Percentiles rank a stretch among this genome's conserved stretches.
These are phyloP conservation scores for Drosophila takahashii DNA, from an alignment of 1,140 invertebrate species.

Conservation along the genomic window DNA sequence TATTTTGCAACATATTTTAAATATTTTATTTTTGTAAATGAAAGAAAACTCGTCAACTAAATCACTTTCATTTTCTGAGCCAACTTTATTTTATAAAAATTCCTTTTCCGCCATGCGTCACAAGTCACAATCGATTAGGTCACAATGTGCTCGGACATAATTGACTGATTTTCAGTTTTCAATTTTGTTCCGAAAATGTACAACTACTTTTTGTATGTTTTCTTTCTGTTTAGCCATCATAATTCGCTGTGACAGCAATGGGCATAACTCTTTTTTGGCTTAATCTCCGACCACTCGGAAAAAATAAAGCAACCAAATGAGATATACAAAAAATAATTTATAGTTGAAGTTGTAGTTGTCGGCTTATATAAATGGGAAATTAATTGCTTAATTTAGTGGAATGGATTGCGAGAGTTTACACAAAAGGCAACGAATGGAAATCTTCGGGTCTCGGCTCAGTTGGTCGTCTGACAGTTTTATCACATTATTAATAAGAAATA, in stretches of 20 bases:
- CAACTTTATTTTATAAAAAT: slow-evolving; percentile 15
- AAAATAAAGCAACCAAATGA: slow-evolving; percentile 19
- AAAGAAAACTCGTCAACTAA: background rate
- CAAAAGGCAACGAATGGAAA: slow-evolving; percentile 44
- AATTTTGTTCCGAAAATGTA: slow-evolving; percentile 25
- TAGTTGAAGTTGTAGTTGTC: slow-evolving; percentile 72
- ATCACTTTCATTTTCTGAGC: slow-evolving; percentile 28
- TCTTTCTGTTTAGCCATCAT: slow-evolving; percentile 50
- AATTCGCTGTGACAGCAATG: slow-evolving; percentile 69
- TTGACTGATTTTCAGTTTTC: slow-evolving; percentile 41
- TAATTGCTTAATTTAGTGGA: slow-evolving; percentile 83
- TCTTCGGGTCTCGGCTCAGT: slow-evolving; percentile 40
- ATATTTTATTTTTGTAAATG: no score
- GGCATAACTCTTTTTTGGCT: slow-evolving; percentile 60
- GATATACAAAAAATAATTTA: slow-evolving; percentile 53
- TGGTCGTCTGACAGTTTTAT: slow-evolving; percentile 76
- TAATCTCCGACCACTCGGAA: slow-evolving; percentile 47
- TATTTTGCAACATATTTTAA: no score
- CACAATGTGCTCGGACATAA: slow-evolving; percentile 18
- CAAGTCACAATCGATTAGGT: slow-evolving; percentile 59
- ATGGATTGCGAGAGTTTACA: slow-evolving; percentile 72
- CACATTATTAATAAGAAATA: slow-evolving; percentile 83
- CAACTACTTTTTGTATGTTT: slow-evolving; percentile 5
- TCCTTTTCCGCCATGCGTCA: slow-evolving; percentile 57
- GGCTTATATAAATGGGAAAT: slow-evolving; percentile 81